Evolutionary conservation across 2,797 vertebrate species (phyloP), one percentile per base, ranked within the genome.

Genomic region (Acomys russatus): DNA sequence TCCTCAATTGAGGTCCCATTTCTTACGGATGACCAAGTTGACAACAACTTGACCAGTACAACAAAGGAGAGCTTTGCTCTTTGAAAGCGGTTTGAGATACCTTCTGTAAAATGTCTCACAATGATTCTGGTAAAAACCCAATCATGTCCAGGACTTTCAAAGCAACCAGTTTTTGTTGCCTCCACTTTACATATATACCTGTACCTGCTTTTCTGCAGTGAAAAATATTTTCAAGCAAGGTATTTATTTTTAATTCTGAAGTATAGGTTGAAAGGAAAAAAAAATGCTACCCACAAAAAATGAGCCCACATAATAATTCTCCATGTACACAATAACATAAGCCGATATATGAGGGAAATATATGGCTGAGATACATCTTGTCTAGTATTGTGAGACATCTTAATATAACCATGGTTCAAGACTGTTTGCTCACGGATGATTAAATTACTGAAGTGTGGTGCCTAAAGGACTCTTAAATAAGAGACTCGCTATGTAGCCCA

Each of bases 311-410:
- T 70, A 28, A 20, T 4, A 51, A 85, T 14, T 5, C 68, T 73
- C 23, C 15, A 12, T 1, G 20, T 6, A 22, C 6, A 6, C 6
- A 1, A 4, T 15, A 51, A 30, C 10, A 70, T 30, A n/a, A 56
- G 22, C 49, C 1, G 38, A 10, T 0, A 30, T 0, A n/a, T 0
- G 0, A 82, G 30, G 63, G 51, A 64, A 66, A 59, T 7, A 66
- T 44, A 28, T 83, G 35, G n/a, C 35, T n/a, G 56, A 38, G 6
- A 3, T 17, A 12, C 3, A 9, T 54, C n/a, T 73, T 30, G 28
- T 1, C 51, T 66, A 70, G 63, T 44, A 71, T 17, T 49, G 51
- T n/a, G 35, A 61, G 6, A 5, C 3, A 70, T 56, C 63, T 90
- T 49, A 74, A 78, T 71, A n/a, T 12, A 44, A 33, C 4, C 30